Conservation (phyloP, 2,797 vertebrate species). For the Pipistrellus kuhlii region DNA sequence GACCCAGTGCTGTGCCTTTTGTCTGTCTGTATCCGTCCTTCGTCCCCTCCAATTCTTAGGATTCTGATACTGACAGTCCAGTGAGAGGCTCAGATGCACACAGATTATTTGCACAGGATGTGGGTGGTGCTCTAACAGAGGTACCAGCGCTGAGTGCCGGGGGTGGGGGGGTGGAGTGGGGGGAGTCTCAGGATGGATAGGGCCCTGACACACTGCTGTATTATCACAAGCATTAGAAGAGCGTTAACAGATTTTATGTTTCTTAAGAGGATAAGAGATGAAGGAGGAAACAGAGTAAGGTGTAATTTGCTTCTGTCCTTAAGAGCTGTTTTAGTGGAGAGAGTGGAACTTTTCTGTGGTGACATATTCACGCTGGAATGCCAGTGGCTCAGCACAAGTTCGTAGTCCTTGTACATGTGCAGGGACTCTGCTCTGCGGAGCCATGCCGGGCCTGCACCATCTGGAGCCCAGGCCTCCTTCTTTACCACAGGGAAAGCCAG, state of each 20-base stretch:
- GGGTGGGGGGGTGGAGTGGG: no score
- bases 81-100: neutral
- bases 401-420: neutral
- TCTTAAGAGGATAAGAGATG: slow-evolving; percentile 57
- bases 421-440: neutral
- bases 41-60: slow-evolving; percentile 53
- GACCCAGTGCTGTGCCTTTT: neutral
- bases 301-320: slow-evolving; percentile 50
- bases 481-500: neutral
- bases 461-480: neutral
- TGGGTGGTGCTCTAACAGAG: slow-evolving; percentile 37
- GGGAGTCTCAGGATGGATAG: neutral
- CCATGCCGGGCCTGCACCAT: neutral
- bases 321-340: slow-evolving; percentile 2
- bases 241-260: slow-evolving; percentile 58
- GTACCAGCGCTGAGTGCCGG: neutral
- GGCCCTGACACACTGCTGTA: slow-evolving; percentile 8
- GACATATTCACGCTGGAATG: neutral
- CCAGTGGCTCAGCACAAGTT: neutral
- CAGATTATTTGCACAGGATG: slow-evolving; percentile 21
- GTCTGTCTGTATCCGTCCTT: slow-evolving; percentile 14
- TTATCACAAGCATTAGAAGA: slow-evolving; percentile 21
- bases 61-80: slow-evolving; percentile 21
- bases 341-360: neutral
- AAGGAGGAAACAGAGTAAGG: slow-evolving; percentile 23